These are phyloP conservation scores for Xyliphius kryptos DNA, from an alignment of 2,113 vertebrate genomes.

Conservation along the genomic window DNA sequence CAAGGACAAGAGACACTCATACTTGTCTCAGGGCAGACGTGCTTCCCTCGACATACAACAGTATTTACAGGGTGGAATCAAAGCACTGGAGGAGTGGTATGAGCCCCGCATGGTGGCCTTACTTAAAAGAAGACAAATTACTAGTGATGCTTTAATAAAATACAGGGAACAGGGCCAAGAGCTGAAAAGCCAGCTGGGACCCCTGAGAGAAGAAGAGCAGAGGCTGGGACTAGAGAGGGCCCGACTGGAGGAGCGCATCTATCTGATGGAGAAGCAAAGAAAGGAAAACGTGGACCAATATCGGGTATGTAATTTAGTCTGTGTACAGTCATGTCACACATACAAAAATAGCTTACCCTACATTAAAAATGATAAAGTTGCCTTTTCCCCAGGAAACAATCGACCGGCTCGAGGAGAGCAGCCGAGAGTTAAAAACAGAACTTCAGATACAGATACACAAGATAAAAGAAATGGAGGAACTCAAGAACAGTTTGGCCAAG, in stretches of 20 bases:
- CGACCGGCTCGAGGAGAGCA: constrained; percentile 77
- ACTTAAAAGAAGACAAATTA: too few species aligned
- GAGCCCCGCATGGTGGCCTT: too few species aligned
- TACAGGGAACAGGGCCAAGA: constrained; percentile 72
- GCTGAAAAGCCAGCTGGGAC: constrained; percentile 70
- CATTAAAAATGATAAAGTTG: background rate
- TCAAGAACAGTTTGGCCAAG: constrained; percentile 69
- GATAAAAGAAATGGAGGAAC: constrained; percentile 75
- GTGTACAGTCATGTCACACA: too few species aligned
- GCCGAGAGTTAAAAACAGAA: constrained; percentile 74
- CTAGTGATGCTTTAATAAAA: too few species aligned
- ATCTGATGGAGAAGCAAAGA: constrained; percentile 68
- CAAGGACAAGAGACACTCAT: too few species aligned
- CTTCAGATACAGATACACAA: constrained; percentile 79
- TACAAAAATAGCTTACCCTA: too few species aligned
- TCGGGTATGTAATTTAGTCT: constrained; percentile 60
- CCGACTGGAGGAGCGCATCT: constrained; percentile 79
- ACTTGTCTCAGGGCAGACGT: too few species aligned
- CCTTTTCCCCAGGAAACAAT: constrained; percentile 68
- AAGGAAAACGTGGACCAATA: constrained; percentile 76
- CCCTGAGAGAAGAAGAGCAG: constrained; percentile 72
- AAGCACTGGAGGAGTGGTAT: too few species aligned
- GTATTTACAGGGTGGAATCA: too few species aligned
- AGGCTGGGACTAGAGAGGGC: constrained; percentile 70
- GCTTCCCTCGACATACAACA: too few species aligned